Base-by-base conservation (phyloP, 2,888 invertebrate species). In the Notocelia uddmanniana region DNA sequence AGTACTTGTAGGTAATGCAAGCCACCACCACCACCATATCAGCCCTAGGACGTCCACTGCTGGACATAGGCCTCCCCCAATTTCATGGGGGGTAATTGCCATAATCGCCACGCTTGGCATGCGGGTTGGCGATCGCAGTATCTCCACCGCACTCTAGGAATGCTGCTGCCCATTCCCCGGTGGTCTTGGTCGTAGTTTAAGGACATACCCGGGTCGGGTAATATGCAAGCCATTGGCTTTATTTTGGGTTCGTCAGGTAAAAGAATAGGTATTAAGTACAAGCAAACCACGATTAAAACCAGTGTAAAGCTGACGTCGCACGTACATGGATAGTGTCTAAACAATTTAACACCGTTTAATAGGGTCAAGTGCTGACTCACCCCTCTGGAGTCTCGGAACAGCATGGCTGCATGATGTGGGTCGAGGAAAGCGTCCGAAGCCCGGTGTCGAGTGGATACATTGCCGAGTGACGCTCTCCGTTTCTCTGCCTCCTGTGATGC, bases 301-400 rank as follows among this genome's bases (percentile, higher is more conserved):
- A 9, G 50, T 15, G 48, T 19, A 15, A 50, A 52, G 34, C 50
- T 52, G 19, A 52, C 15, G 19, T 31, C 31, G 15, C 0, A 26
- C 11, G 50, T 54, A 54, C 10, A 23, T 31, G 2, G 19, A 21
- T 10, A 48, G 19, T 34, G 52, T 34, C n/a, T 64, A 54, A 64
- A 54, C 31, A 58, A 71, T 58, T 64, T 67, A 41, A 26, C 54
- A 48, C 48, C 45, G 15, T 68, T 21, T 23, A 34, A 69, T 50
- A 45, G 23, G 31, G 48, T 59, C 41, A 54, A 67, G 50, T 69
- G 59, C 34, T 21, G 55, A 62, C 97, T 97, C 89, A 98, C 98
- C 95, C 98, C 98, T 94, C 98, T 94, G n/a, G 98, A 97, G 90
- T 98, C 98, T 80, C 98, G 95, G 91, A 98, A 98, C 76, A 98